Base-by-base conservation (phyloP, 2,113 vertebrate genomes). In the Takifugu flavidus region DNA sequence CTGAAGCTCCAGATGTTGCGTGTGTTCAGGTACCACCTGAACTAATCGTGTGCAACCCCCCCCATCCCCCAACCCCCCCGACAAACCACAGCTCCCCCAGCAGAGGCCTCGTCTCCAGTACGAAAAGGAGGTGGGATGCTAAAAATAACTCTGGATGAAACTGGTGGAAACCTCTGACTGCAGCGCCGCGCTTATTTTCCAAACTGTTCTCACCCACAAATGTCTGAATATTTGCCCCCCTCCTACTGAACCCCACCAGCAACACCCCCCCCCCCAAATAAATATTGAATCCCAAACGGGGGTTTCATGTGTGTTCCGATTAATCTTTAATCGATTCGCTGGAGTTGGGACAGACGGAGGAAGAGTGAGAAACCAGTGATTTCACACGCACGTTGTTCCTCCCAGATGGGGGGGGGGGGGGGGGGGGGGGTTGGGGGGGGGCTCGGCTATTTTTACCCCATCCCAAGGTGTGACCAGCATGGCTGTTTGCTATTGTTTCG, bases 101-200 rank as follows among this genome's bases (percentile, higher is more conserved):
- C 54, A 39, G 74, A 47, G 43, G 43, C 57, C 67, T 77, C 57
- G 65, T 74, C 65, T 80, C 59, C 67, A 61, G 62, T 82, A 62
- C 73, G 74, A 73, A 61, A 71, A 84, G 78, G 66, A 45, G 11
- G 56, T 25, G 49, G 66, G 78, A 55, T 75, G 81, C 89, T 89
- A 90, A 91, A 91, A 91, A 91, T 91, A 91, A 70, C 85, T 57
- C 64, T 64, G 64, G 54, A 67, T 73, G 75, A 84, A 79, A 75
- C 50, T 67, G 62, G 69, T 60, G 71, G 78, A 85, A 86, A 87
- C 81, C 82, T 79, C 78, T 71, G 56, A 75, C 84, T 77, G 57
- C 77, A 81, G 76, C 74, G 78, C 72, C 58, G 75, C 62, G 85
- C 84, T 87, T 65, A 74, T 84, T 82, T 80, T 78, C 84, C 66